Evolutionary conservation across 1,140 invertebrate genomes (phyloP), one percentile per base, ranked within the genome.

Genomic region (Anthonomus grandis): DNA sequence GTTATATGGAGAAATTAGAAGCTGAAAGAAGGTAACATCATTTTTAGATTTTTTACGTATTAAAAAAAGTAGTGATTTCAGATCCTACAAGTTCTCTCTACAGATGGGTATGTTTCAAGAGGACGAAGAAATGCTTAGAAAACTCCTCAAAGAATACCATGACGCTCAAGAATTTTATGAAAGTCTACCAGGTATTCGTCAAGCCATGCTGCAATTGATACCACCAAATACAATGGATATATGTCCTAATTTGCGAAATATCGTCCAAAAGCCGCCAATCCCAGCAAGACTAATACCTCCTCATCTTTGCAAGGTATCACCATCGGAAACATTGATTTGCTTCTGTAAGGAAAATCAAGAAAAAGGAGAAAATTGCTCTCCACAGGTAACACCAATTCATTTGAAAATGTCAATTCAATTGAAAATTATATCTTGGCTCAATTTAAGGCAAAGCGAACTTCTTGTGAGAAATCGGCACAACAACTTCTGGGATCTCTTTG

Each of bases 1-100:
- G 59, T 41, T 72, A 72, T 58, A 24, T 62, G 21, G 19, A 41
- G 8, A 12, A 5, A 6, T 38, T 45, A 22, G 52, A 55, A 25
- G 9, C 17, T 10, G 25, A 55, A 4, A 55, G 39, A 46, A 44
- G 13, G 49, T 51, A 51, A 51, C 17, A n/a, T n/a, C n/a, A n/a
- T n/a, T n/a, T n/a, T n/a, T n/a, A n/a, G n/a, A n/a, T n/a, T n/a
- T n/a, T n/a, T n/a, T n/a, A n/a, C n/a, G n/a, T n/a, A n/a, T 31
- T 31, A 31, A 31, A 31, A 31, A 31, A 31, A 31, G n/a, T 31
- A 31, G 27, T 8, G 6, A 31, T 46, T 46, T 24, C 31, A 38
- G 48, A 19, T 23, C 22, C 21, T 18, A 38, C 5, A 21, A 37
- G 1, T 38, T 50, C 22, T 50, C 21, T 21, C 39, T 50, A 15